Conservation (phyloP, 2,797 vertebrate genomes). For the Gobio occitaniae region DNA sequence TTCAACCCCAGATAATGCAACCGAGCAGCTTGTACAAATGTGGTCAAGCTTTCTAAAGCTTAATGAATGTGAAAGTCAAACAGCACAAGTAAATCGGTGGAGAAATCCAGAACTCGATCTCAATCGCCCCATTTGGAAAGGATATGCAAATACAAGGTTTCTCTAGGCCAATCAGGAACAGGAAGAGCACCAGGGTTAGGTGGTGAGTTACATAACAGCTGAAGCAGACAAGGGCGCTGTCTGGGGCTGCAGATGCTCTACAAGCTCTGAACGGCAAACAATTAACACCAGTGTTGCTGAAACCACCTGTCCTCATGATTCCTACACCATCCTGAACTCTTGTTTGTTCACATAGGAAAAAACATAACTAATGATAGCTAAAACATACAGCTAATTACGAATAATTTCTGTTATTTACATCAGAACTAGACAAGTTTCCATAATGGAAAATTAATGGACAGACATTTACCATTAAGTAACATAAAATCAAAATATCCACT, state of each 20-base stretch:
- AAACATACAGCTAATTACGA: not conserved
- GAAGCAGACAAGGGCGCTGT: constrained; percentile 50
- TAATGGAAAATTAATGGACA: not conserved
- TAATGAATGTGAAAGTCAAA: not conserved
- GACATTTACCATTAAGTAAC: not conserved
- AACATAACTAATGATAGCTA: not conserved
- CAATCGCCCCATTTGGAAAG: constrained; percentile 23
- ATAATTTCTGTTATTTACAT: not conserved
- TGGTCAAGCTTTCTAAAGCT: constrained; percentile 20
- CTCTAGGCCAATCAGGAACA: constrained; percentile 46
- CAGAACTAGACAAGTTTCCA: constrained; percentile 11
- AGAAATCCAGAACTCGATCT: constrained; percentile 19
- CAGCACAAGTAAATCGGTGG: constrained; percentile 25
- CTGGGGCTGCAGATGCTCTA: constrained; percentile 46
- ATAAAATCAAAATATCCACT: not conserved
- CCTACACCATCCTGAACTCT: not conserved
- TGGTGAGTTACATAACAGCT: constrained; percentile 56
- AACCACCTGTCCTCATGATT: constrained; percentile 31
- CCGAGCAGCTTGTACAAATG: not conserved
- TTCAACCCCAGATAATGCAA: not conserved
- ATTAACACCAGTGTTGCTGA: constrained; percentile 13
- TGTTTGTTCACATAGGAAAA: not conserved
- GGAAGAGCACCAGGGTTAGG: not conserved
- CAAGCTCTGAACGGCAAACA: constrained; percentile 1
- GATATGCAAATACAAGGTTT: constrained; percentile 48